phyloP scores from a whole-genome alignment of 1,140 invertebrate genomes.

The Pseudachorutes palmiensis region DNA sequence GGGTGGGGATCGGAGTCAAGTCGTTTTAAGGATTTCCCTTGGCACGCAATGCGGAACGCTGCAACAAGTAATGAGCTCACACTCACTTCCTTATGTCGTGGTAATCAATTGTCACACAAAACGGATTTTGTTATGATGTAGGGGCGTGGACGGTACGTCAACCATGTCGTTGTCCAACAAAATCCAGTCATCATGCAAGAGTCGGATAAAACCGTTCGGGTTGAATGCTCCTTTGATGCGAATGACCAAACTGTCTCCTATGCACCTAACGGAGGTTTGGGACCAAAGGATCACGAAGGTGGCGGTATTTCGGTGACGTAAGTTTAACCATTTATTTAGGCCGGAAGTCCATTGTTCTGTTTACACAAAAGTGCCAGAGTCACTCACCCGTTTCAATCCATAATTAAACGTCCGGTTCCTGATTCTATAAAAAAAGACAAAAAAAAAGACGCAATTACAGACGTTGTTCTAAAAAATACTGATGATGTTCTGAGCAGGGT shows the following conservation, averaged over 20 bases:
- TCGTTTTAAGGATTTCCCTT: constrained; percentile 47
- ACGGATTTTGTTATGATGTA: constrained; percentile 29
- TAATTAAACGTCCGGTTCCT: too few relatives aligned
- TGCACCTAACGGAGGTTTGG: constrained; percentile 40
- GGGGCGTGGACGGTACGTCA: constrained; percentile 46
- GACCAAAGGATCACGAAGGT: constrained; percentile 39
- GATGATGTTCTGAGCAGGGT: constrained; percentile 39
- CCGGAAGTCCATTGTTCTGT: background rate
- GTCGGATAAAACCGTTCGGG: constrained; percentile 47
- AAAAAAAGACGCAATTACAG: too few relatives aligned
- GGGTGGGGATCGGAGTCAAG: constrained; percentile 45
- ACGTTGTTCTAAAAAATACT: too few relatives aligned
- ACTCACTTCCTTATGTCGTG: too few relatives aligned
- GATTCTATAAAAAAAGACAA: too few relatives aligned
- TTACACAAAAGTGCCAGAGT: too few relatives aligned
- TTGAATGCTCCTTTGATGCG: constrained; percentile 49
- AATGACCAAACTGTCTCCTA: constrained; percentile 48
- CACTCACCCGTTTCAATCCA: too few relatives aligned
- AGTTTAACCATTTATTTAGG: constrained; percentile 26
- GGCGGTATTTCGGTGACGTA: constrained; percentile 46
- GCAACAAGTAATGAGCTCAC: constrained; percentile 44
- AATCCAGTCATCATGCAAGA: constrained; percentile 51
- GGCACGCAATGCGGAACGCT: constrained; percentile 47
- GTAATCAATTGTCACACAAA: too few relatives aligned
- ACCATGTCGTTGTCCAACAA: constrained; percentile 49